A percentile compares a stretch with the other conserved stretches of the same genome.
Conservation (phyloP, 2,797 vertebrate species). For the Hydrolagus colliei region DNA sequence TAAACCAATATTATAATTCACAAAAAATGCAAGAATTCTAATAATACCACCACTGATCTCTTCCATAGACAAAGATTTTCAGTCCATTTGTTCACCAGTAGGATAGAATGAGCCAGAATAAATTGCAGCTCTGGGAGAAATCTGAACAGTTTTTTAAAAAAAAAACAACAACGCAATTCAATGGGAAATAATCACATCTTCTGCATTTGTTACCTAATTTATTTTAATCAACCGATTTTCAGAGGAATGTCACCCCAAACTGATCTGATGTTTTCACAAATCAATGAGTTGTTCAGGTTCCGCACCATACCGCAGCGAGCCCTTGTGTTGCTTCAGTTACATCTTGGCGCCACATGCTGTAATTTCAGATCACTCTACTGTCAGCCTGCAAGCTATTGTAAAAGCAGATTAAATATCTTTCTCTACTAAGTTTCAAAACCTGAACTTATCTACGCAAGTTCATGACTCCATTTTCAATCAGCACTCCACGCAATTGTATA, state of each 20-base stretch:
- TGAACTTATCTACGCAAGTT: constrained; percentile 37
- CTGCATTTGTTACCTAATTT: background rate
- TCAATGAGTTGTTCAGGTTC: constrained; percentile 17
- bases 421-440: constrained; percentile 36
- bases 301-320: background rate
- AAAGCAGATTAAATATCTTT: constrained; percentile 38
- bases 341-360: constrained; percentile 18
- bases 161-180: background rate
- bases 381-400: constrained; percentile 33
- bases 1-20: background rate
- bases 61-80: background rate
- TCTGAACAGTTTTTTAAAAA: background rate
- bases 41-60: no score
- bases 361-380: constrained; percentile 40
- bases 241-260: constrained; percentile 16
- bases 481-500: background rate
- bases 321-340: constrained; percentile 32
- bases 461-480: constrained; percentile 35
- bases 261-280: constrained; percentile 1
- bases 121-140: background rate
- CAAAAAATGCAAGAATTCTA: no score
- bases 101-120: background rate
- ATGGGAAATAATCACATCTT: background rate
- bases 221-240: background rate
- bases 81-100: background rate